Evolutionary conservation across 2,888 invertebrate species (phyloP).

Genomic region (Andrena flavipes): DNA sequence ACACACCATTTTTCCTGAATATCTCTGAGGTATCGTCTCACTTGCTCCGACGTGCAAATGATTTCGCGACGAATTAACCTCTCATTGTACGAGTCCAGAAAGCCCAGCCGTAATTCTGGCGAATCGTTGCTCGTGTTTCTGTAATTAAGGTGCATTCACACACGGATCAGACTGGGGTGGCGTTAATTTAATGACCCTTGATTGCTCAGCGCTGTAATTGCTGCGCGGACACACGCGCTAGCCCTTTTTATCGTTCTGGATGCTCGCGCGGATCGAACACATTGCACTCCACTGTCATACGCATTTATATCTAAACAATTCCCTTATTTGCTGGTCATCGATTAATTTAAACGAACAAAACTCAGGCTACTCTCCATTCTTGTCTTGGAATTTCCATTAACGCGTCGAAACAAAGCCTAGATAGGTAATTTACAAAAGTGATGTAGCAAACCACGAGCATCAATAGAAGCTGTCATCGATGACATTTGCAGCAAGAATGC

Average conservation of each 20-base stretch:
- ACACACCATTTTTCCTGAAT: background rate
- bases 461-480: background rate
- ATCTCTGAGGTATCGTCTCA: background rate
- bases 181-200: conserved; percentile 74
- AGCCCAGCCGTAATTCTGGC: background rate
- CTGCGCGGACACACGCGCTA: conserved; percentile 44
- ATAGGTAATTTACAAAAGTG: background rate
- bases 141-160: conserved; percentile 75
- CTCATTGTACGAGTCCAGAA: conserved; percentile 30
- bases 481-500: background rate
- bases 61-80: conserved; percentile 43
- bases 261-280: conserved; percentile 13
- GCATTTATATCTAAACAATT: conserved; percentile 40
- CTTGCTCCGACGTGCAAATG: conserved; percentile 1
- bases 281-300: conserved; percentile 16
- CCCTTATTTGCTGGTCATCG: background rate
- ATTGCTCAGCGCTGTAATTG: conserved; percentile 72
- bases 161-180: conserved; percentile 60
- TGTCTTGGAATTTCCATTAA: too few relatives aligned
- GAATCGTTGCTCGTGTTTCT: conserved; percentile 42
- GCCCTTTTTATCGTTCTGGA: conserved; percentile 46
- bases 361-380: background rate
- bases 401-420: too few relatives aligned
- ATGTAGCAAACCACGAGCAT: background rate
- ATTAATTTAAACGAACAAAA: background rate